Percentiles rank a stretch among this genome's conserved stretches.
Evolutionary conservation across 1,140 invertebrate genomes (phyloP).

Genomic region (Pteromalus puparum): DNA sequence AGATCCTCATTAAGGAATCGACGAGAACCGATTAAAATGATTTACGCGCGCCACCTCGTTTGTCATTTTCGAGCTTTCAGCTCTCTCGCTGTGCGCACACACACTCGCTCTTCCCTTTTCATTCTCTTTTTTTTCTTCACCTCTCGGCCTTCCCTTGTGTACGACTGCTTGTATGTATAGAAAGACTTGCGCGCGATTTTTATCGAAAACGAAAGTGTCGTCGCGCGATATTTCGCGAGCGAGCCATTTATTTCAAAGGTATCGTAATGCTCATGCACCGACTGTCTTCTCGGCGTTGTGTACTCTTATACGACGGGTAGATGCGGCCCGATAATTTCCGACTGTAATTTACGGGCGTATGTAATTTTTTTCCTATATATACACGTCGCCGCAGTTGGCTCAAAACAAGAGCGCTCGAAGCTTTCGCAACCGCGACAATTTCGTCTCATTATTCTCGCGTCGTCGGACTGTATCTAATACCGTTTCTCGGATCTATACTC

Average conservation of each 20-base stretch:
- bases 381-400: not conserved
- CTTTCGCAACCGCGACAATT: not conserved
- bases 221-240: conserved; percentile 13
- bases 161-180: not conserved
- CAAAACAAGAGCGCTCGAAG: conserved; percentile 30
- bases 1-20: not conserved
- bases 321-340: conserved; percentile 41
- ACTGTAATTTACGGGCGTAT: conserved; percentile 41
- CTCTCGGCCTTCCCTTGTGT: not conserved
- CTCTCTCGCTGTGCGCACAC: not conserved
- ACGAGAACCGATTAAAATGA: not conserved
- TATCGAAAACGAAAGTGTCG: conserved; percentile 38
- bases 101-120: not conserved
- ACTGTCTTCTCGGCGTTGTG: not conserved
- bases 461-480: conserved; percentile 31
- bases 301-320: conserved; percentile 24
- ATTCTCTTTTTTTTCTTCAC: not conserved
- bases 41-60: not conserved
- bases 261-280: conserved; percentile 12
- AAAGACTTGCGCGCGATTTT: not conserved
- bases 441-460: conserved; percentile 34
- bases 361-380: conserved; percentile 18
- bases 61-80: not conserved
- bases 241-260: conserved; percentile 18
- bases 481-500: not conserved